phyloP scores from a whole-genome alignment of 2,888 invertebrate genomes.

The Yponomeuta cagnagella region DNA sequence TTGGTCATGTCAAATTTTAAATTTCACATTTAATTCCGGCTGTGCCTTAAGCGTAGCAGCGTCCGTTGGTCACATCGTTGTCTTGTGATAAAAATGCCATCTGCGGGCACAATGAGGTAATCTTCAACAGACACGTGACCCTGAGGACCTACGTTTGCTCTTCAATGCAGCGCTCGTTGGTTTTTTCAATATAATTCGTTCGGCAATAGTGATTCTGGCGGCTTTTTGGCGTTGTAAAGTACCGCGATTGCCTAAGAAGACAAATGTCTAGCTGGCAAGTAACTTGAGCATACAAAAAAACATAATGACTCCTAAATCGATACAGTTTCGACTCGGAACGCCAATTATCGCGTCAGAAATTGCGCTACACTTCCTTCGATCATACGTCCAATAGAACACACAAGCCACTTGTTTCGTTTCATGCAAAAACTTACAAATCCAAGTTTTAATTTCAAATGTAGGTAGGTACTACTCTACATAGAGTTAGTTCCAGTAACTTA shows the following conservation, averaged over 20 bases:
- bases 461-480: no score
- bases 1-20: background rate
- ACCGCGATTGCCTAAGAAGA: background rate
- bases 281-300: no score
- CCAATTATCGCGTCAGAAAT: background rate
- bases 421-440: no score
- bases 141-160: background rate
- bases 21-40: background rate
- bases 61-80: background rate
- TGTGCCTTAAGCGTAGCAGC: background rate
- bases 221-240: background rate
- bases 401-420: no score
- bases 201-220: background rate
- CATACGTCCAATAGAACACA: background rate
- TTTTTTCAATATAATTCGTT: constrained; percentile 5
- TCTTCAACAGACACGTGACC: no score
- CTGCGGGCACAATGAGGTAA: no score
- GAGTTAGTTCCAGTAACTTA: no score
- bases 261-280: background rate
- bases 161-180: background rate
- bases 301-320: background rate
- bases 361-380: background rate
- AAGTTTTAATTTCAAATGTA: no score
- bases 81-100: background rate
- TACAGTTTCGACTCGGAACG: background rate